These are phyloP conservation scores for Ceratina australensis DNA, from an alignment of 1,140 invertebrate species.

Conservation along the genomic window DNA sequence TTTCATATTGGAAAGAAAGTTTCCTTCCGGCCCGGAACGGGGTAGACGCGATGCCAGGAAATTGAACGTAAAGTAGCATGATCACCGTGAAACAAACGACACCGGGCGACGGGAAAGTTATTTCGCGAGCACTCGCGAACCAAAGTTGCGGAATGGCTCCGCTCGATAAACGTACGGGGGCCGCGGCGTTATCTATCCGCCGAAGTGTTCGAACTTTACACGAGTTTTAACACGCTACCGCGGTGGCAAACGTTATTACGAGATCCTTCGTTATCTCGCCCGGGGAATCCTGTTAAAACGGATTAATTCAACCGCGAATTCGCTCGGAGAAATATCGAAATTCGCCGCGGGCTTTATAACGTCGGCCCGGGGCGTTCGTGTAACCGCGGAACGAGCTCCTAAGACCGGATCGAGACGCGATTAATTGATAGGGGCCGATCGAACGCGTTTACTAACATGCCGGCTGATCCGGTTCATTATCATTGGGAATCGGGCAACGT, in stretches of 20 bases:
- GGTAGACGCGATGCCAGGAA: constrained; percentile 23
- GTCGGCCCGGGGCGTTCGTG: constrained; percentile 7
- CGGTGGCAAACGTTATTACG: constrained; percentile 37
- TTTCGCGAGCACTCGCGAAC: constrained; percentile 3
- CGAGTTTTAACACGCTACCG: constrained; percentile 37
- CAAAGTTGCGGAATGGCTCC: constrained; percentile 32
- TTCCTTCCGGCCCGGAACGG: constrained; percentile 10
- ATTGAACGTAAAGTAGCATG: constrained; percentile 37
- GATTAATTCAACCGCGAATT: constrained; percentile 44
- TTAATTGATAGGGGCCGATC: constrained; percentile 29
- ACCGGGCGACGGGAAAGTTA: constrained; percentile 17
- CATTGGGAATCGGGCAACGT: neutral
- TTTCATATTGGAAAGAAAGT: neutral
- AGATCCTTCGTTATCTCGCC: constrained; percentile 23
- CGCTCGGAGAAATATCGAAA: constrained; percentile 32
- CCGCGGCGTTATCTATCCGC: constrained; percentile 9
- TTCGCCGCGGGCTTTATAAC: constrained; percentile 13
- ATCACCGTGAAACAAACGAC: constrained; percentile 27
- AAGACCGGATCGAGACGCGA: neutral
- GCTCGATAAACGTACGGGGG: constrained; percentile 33
- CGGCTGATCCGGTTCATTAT: neutral
- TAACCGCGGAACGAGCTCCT: constrained; percentile 11
- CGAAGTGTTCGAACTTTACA: constrained; percentile 32
- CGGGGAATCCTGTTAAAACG: constrained; percentile 35
- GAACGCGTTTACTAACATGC: neutral